Conservation (phyloP, 2,113 vertebrate species). For the Empidonax alnorum region DNA sequence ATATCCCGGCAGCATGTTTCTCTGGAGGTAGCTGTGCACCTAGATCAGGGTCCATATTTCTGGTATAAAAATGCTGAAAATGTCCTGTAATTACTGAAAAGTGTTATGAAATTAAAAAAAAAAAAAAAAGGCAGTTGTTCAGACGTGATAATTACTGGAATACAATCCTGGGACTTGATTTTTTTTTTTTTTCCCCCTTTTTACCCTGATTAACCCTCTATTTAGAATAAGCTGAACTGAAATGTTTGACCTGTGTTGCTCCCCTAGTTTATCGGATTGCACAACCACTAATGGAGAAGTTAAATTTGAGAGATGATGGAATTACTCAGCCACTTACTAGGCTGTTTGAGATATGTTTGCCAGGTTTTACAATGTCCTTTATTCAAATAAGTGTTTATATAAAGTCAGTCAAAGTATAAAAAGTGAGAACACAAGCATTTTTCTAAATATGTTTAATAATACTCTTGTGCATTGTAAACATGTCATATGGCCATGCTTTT, state of each 20-base stretch:
- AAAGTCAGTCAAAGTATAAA: neutral
- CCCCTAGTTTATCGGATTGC: neutral
- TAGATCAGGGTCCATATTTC: neutral
- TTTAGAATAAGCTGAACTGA: neutral
- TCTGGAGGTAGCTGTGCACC: neutral
- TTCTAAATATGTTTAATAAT: neutral
- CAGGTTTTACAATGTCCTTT: neutral
- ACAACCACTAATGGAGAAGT: neutral
- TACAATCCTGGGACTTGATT: neutral
- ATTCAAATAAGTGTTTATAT: neutral
- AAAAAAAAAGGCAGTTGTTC: neutral
- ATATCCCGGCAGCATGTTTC: neutral
- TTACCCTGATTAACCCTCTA: neutral
- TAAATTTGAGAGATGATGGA: neutral
- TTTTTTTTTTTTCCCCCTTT: neutral
- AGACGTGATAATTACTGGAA: neutral
- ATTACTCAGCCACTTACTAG: neutral
- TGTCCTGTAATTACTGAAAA: neutral
- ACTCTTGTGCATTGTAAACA: neutral
- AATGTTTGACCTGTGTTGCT: neutral
- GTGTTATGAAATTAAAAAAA: neutral
- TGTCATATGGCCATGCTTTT: neutral
- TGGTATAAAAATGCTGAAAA: neutral
- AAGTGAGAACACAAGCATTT: neutral
- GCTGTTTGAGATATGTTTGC: neutral